Conservation (phyloP, 2,113 vertebrate genomes). For the Lepus americanus region DNA sequence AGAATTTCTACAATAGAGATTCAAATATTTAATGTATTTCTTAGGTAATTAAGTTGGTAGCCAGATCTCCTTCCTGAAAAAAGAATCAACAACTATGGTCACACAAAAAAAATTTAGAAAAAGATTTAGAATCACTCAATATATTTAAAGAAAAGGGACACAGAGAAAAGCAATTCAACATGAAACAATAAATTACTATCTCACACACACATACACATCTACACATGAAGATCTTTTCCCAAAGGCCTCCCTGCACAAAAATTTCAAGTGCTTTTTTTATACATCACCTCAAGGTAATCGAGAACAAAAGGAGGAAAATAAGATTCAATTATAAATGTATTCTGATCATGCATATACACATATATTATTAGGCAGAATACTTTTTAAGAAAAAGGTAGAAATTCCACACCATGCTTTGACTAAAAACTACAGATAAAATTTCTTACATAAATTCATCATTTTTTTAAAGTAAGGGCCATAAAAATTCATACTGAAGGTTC, state of each 20-base stretch:
- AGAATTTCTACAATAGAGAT: neutral
- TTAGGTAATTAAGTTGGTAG: neutral
- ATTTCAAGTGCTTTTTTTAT: neutral
- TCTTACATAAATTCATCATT: neutral
- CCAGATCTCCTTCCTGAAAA: neutral
- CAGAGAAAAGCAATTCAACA: constrained; percentile 3
- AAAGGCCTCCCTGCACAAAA: neutral
- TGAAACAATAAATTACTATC: neutral
- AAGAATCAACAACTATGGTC: neutral
- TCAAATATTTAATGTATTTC: neutral
- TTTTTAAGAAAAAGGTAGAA: constrained; percentile 28
- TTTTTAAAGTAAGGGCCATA: neutral
- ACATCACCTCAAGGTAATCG: neutral
- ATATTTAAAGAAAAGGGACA: neutral
- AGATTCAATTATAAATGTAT: constrained; percentile 23
- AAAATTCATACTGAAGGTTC: neutral
- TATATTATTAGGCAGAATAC: neutral
- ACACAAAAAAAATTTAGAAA: neutral
- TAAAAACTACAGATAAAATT: neutral
- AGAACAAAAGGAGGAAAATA: neutral
- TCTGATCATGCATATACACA: neutral
- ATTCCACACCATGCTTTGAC: neutral
- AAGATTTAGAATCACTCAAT: neutral
- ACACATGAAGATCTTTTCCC: neutral
- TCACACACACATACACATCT: neutral